Conservation (phyloP, 64 coral and sea anemone genomes). For the Actinia tenebrosa region DNA sequence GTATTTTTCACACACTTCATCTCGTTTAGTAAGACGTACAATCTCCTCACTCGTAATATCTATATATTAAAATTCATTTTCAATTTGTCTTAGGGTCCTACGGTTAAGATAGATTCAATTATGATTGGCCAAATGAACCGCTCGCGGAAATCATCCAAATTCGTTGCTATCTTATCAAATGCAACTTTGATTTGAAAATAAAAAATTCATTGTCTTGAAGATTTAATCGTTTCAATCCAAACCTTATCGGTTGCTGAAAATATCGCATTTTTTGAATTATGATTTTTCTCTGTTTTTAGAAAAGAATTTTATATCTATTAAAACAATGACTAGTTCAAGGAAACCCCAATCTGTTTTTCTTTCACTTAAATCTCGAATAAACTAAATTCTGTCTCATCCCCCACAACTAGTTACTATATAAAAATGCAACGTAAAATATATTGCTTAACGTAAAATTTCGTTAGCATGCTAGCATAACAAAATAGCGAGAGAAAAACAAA, state of each 20-base stretch:
- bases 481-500: background rate
- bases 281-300: background rate
- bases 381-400: too few species aligned
- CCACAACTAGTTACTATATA: too few species aligned
- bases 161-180: background rate
- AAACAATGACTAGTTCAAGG: too few species aligned
- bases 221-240: background rate
- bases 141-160: background rate
- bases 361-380: too few species aligned
- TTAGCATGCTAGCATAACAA: background rate
- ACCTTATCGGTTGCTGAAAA: background rate
- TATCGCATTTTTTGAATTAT: background rate
- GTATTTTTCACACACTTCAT: background rate
- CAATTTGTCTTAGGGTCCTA: background rate
- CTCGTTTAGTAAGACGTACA: background rate
- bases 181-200: background rate
- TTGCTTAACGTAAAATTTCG: background rate
- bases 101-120: background rate
- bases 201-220: background rate
- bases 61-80: background rate
- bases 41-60: background rate
- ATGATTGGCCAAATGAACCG: background rate
- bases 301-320: too few species aligned
- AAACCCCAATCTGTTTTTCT: too few species aligned
- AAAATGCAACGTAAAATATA: too few species aligned